Conservation (phyloP, 2,113 vertebrate species). For the Scopus umbretta region DNA sequence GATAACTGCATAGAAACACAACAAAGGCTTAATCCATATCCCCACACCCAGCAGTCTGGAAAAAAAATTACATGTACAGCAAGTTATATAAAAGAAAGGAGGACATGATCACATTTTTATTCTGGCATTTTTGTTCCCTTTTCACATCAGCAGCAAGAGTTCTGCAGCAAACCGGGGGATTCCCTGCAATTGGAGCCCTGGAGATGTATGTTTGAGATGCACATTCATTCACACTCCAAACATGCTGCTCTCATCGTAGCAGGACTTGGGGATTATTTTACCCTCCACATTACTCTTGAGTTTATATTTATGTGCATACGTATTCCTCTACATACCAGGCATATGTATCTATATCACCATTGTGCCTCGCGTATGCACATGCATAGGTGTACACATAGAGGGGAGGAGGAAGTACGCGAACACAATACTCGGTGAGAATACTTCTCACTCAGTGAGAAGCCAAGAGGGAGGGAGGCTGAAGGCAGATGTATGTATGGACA, state of each 20-base stretch:
- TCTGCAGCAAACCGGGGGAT: not conserved
- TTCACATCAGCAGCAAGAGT: not conserved
- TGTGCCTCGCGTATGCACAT: not conserved
- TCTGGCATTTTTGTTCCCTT: not conserved
- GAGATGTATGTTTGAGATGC: fast-evolving
- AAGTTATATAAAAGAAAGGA: not conserved
- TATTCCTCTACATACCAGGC: not conserved
- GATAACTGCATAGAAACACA: not conserved
- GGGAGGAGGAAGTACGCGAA: not conserved
- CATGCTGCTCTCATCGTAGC: not conserved
- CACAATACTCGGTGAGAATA: too few species aligned
- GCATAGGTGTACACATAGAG: fast-evolving
- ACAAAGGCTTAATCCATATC: not conserved
- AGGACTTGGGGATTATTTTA: not conserved
- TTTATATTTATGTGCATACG: not conserved
- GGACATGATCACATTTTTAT: not conserved
- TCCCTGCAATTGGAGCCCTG: not conserved
- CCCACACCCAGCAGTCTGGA: not conserved
- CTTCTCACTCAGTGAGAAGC: not conserved
- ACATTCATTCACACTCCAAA: not conserved
- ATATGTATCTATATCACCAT: not conserved
- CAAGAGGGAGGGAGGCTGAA: not conserved
- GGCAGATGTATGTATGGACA: not conserved
- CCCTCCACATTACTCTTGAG: not conserved
- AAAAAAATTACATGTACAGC: not conserved